A percentile compares a stretch with the other conserved stretches of the same genome.
These are phyloP conservation scores for Galeruca laticollis DNA, from an alignment of 2,888 invertebrate species.

Conservation along the genomic window DNA sequence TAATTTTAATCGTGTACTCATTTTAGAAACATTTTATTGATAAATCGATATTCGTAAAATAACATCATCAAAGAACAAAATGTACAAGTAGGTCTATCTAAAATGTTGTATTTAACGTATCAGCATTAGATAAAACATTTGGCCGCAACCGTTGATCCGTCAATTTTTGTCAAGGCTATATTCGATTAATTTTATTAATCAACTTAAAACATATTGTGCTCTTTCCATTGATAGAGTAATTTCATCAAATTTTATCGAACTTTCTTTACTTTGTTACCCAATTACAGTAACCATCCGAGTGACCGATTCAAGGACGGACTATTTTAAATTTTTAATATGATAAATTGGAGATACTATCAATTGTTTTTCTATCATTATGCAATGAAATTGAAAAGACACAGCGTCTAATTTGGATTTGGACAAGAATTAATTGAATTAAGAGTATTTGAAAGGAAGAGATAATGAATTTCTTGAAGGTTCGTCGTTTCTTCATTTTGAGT, in stretches of 20 bases:
- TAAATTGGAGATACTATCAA: background rate
- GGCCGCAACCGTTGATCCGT: background rate
- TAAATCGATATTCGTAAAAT: too few species aligned
- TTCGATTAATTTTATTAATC: background rate
- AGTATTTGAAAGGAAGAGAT: too few species aligned
- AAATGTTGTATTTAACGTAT: background rate
- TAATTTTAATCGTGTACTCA: too few species aligned
- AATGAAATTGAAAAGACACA: too few species aligned
- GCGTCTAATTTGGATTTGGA: too few species aligned
- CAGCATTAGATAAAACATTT: background rate
- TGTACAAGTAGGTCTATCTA: too few species aligned
- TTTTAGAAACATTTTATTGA: too few species aligned
- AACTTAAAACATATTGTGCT: background rate
- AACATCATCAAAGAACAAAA: too few species aligned
- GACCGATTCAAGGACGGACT: background rate
- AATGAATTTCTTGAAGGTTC: too few species aligned
- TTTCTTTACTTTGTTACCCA: background rate
- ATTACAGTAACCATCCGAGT: background rate
- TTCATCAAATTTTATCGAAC: slow-evolving; percentile 1
- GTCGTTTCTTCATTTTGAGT: too few species aligned
- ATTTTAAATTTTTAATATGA: background rate
- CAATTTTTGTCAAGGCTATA: background rate
- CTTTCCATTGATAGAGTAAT: background rate
- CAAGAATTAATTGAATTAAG: too few species aligned
- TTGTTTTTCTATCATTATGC: background rate